Percentiles rank a stretch among this genome's conserved stretches.
Conservation (phyloP, 2,113 vertebrate species). For the Macrotus californicus region DNA sequence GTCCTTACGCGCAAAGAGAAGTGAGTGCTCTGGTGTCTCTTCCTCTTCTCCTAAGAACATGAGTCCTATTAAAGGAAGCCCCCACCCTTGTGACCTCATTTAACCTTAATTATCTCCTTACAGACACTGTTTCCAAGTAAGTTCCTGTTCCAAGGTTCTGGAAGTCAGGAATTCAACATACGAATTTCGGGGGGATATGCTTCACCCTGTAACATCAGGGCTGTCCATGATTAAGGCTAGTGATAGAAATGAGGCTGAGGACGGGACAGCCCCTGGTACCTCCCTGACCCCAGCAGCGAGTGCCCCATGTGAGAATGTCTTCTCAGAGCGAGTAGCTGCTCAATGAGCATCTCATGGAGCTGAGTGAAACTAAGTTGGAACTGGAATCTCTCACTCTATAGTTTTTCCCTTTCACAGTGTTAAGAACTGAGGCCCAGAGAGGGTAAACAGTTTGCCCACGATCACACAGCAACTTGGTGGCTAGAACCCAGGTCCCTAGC, state of each 20-base stretch:
- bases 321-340: no score
- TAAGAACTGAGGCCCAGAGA: background rate
- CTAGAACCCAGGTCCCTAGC: background rate
- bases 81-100: background rate
- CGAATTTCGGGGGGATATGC: background rate
- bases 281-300: background rate
- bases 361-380: no score
- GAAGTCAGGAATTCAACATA: background rate
- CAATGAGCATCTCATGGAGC: rapidly evolving
- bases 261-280: rapidly evolving
- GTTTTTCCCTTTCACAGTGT: background rate
- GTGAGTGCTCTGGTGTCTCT: background rate
- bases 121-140: background rate
- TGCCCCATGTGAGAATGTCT: rapidly evolving
- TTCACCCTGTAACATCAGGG: background rate
- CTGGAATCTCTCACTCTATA: background rate
- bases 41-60: background rate
- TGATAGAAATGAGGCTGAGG: background rate
- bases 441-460: rapidly evolving
- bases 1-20: rapidly evolving
- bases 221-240: background rate
- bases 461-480: background rate
- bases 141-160: background rate
- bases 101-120: background rate
- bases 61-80: background rate